Conservation (phyloP, 2,888 invertebrate species). For the Eurois occulta region DNA sequence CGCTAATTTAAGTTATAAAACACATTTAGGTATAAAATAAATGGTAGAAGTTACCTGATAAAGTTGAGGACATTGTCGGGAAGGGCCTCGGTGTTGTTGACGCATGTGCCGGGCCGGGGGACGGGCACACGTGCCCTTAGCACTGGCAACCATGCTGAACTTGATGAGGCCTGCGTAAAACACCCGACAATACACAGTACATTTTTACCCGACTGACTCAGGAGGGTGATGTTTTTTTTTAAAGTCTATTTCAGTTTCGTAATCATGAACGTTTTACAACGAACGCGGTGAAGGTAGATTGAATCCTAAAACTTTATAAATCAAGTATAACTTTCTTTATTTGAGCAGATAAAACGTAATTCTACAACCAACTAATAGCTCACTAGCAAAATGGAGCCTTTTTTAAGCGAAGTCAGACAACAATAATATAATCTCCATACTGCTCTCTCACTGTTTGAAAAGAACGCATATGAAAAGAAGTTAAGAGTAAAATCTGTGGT, state of each 20-base stretch:
- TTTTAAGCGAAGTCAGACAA: constrained; percentile 12
- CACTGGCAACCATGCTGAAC: constrained; percentile 93
- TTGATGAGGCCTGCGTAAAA: constrained; percentile 88
- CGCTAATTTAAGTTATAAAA: constrained; percentile 6
- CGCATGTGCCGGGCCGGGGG: constrained; percentile 92
- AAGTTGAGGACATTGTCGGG: constrained; percentile 93
- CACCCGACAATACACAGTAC: background rate
- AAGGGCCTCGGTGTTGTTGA: constrained; percentile 91
- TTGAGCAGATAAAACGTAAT: background rate
- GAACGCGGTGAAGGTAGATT: background rate
- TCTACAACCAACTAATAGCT: background rate
- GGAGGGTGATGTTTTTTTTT: too few relatives aligned
- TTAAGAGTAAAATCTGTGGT: too few relatives aligned
- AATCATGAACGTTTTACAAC: background rate
- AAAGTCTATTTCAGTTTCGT: background rate
- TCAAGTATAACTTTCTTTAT: too few relatives aligned
- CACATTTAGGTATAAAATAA: background rate
- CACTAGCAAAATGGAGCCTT: background rate
- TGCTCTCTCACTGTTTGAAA: constrained; percentile 30
- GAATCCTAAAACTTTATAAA: background rate
- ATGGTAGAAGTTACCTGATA: constrained; percentile 87
- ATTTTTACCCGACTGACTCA: background rate
- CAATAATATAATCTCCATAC: background rate
- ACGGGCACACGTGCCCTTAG: constrained; percentile 91
- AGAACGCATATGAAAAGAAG: constrained; percentile 26